Evolutionary conservation across 2,888 invertebrate genomes (phyloP).

Genomic region (Troides helena): DNA sequence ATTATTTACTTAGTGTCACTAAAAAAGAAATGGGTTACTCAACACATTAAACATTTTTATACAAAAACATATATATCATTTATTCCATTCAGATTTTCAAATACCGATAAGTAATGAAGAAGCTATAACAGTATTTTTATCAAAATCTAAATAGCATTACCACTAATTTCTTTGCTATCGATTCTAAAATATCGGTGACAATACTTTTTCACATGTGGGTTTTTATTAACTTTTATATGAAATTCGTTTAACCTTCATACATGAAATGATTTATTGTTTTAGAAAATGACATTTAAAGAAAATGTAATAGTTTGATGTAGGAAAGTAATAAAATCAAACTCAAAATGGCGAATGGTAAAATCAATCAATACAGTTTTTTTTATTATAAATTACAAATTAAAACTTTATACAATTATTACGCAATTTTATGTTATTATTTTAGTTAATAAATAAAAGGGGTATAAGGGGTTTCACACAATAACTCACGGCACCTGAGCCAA

Average conservation of each 20-base stretch:
- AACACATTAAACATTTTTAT: background rate
- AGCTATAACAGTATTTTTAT: background rate
- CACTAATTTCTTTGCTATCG: background rate
- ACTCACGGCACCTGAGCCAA: too few species aligned
- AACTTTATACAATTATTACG: too few species aligned
- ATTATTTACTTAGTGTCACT: too few species aligned
- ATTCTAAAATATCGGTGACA: background rate
- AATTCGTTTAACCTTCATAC: conserved; percentile 2
- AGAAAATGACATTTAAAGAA: background rate
- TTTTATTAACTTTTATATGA: background rate
- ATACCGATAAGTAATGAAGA: background rate
- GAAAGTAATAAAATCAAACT: too few species aligned
- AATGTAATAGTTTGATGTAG: too few species aligned
- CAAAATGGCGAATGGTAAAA: too few species aligned
- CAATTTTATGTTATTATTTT: too few species aligned
- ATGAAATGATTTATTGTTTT: background rate
- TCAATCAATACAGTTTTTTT: too few species aligned
- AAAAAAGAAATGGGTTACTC: background rate
- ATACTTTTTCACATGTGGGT: background rate
- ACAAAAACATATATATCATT: background rate
- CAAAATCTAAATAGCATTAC: background rate
- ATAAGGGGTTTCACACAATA: too few species aligned
- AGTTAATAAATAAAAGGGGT: too few species aligned
- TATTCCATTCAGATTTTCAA: background rate
- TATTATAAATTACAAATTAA: too few species aligned